A percentile compares a stretch with the other conserved stretches of the same genome.
Evolutionary conservation across 2,888 invertebrate species (phyloP).

Genomic region (Psylliodes chrysocephalus): DNA sequence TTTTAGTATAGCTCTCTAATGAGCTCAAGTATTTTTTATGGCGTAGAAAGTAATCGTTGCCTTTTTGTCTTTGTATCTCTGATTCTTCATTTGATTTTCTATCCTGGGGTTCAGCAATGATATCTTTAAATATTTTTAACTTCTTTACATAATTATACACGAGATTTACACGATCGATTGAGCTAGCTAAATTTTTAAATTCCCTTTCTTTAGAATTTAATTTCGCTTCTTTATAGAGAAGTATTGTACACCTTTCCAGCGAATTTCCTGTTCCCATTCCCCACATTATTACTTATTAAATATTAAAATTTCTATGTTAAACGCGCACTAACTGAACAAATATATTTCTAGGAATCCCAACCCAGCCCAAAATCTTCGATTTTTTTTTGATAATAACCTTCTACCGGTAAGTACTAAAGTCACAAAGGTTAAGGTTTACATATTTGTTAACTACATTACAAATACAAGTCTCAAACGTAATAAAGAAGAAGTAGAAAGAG

Average conservation of each 20-base stretch:
- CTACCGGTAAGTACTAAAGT: too few relatives aligned
- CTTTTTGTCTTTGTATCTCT: background rate
- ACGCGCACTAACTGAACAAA: too few relatives aligned
- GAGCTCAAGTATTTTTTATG: slow-evolving; percentile 32
- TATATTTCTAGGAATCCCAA: too few relatives aligned
- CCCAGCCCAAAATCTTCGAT: too few relatives aligned
- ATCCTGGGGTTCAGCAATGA: slow-evolving; percentile 7
- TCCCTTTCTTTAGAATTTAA: slow-evolving; percentile 1
- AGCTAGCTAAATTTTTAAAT: slow-evolving; percentile 15
- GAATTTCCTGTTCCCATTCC: too few relatives aligned
- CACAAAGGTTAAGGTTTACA: too few relatives aligned
- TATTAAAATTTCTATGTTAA: too few relatives aligned
- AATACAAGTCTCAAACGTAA: too few relatives aligned
- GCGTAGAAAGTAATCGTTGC: slow-evolving; percentile 11
- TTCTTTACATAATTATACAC: slow-evolving; percentile 17
- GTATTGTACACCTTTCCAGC: slow-evolving; percentile 4
- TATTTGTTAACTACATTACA: too few relatives aligned
- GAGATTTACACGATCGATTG: slow-evolving; percentile 20
- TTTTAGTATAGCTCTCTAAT: slow-evolving; percentile 68
- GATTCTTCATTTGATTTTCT: slow-evolving; percentile 18
- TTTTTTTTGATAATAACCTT: too few relatives aligned
- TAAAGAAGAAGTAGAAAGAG: too few relatives aligned
- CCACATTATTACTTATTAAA: too few relatives aligned
- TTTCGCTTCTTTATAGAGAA: slow-evolving; percentile 9
- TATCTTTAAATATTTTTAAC: background rate